Conservation (phyloP, 1,140 invertebrate species). For the Brevipalpus yothersi region DNA sequence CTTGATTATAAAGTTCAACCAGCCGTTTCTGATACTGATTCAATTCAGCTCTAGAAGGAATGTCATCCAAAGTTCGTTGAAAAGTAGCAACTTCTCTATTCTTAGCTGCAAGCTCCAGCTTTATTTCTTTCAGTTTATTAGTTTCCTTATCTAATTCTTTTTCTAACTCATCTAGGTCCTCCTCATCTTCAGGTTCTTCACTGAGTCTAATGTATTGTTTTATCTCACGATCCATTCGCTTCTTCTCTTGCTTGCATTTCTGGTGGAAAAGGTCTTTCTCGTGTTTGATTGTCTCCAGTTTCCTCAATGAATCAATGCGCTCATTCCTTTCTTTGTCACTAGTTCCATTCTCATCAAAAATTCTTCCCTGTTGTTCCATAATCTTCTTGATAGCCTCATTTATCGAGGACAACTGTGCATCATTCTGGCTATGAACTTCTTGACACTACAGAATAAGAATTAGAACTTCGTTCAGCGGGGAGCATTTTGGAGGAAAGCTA, state of each 20-base stretch:
- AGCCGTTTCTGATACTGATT: constrained; percentile 84
- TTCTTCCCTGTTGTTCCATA: too few species aligned
- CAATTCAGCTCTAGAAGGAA: constrained; percentile 70
- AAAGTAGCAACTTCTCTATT: constrained; percentile 32
- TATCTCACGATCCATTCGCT: background rate
- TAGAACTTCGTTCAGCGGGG: too few species aligned
- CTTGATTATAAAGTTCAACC: constrained; percentile 86
- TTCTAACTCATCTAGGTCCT: constrained; percentile 12
- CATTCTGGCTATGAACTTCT: too few species aligned
- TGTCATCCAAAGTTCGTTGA: constrained; percentile 56
- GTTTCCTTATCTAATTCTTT: constrained; percentile 13
- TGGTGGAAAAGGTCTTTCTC: background rate
- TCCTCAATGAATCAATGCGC: too few species aligned
- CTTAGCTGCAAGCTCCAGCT: constrained; percentile 10
- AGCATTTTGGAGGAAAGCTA: too few species aligned
- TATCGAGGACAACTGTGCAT: too few species aligned
- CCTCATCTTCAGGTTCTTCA: constrained; percentile 10
- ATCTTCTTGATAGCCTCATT: too few species aligned
- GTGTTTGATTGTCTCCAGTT: background rate
- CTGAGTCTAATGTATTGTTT: background rate
- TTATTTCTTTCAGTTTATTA: constrained; percentile 2
- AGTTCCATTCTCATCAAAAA: too few species aligned
- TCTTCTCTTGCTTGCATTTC: background rate
- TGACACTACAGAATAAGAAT: too few species aligned
- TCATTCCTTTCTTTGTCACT: too few species aligned